Conservation (phyloP, 2,888 invertebrate genomes). For the Homarus gammarus region DNA sequence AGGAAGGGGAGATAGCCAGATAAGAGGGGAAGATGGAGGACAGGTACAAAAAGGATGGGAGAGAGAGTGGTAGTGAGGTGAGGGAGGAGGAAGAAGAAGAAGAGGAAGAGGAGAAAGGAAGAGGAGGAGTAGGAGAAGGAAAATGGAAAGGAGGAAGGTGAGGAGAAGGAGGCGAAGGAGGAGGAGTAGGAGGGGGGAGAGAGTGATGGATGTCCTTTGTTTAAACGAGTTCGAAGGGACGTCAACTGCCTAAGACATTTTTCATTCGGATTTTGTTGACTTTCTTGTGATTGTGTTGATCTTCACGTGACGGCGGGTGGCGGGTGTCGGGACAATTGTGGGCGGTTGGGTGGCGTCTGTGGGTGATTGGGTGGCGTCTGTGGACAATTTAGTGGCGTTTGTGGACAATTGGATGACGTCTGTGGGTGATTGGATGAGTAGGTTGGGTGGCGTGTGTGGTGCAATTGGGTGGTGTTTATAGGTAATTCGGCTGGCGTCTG, state of each 20-base stretch:
- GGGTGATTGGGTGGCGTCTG: background rate
- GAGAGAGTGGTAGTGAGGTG: background rate
- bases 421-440: too few relatives aligned
- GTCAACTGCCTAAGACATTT: slow-evolving; percentile 46
- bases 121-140: background rate
- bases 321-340: too few relatives aligned
- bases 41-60: background rate
- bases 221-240: slow-evolving; percentile 60
- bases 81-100: background rate
- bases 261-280: slow-evolving; percentile 54
- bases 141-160: background rate
- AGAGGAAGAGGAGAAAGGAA: too few relatives aligned
- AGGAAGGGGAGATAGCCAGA: background rate
- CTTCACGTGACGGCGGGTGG: slow-evolving; percentile 28
- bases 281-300: slow-evolving; percentile 56
- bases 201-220: slow-evolving; percentile 55
- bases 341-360: background rate
- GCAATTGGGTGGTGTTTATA: too few relatives aligned
- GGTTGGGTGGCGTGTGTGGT: too few relatives aligned
- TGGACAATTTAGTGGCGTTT: background rate
- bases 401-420: background rate
- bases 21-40: background rate
- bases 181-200: background rate
- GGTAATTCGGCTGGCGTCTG: too few relatives aligned
- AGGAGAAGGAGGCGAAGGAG: background rate